Conservation (phyloP, 2,113 vertebrate genomes). For the Synchiropus splendidus region DNA sequence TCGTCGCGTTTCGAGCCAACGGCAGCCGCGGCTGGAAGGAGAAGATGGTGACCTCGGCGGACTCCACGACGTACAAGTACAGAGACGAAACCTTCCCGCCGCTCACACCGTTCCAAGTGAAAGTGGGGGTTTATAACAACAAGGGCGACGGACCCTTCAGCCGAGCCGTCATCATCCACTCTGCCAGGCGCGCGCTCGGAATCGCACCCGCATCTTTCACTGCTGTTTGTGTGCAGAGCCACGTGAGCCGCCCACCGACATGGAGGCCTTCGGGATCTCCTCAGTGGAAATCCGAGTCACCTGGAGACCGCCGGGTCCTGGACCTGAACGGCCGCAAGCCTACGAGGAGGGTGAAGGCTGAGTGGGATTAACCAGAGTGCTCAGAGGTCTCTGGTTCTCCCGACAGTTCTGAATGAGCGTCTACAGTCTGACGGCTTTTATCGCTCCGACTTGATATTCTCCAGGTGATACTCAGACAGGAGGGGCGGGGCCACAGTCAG, state of each 20-base stretch:
- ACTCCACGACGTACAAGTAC: constrained; percentile 91
- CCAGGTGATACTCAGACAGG: too few relatives aligned
- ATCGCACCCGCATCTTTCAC: not conserved
- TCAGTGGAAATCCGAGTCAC: constrained; percentile 84
- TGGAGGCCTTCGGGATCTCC: constrained; percentile 80
- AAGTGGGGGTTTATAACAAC: constrained; percentile 96
- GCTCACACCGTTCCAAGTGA: constrained; percentile 90
- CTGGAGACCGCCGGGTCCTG: constrained; percentile 82
- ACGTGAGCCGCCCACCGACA: constrained; percentile 77
- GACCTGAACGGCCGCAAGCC: constrained; percentile 83
- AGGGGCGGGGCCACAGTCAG: too few relatives aligned
- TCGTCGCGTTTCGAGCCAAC: constrained; percentile 91
- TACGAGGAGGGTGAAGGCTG: too few relatives aligned
- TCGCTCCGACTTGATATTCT: too few relatives aligned
- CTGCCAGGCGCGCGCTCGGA: constrained; percentile 77
- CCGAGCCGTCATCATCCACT: constrained; percentile 82
- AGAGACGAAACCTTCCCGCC: constrained; percentile 92
- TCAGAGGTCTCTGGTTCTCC: too few relatives aligned
- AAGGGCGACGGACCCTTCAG: constrained; percentile 96
- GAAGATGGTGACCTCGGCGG: constrained; percentile 94
- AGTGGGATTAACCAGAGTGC: too few relatives aligned
- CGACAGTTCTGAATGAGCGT: too few relatives aligned
- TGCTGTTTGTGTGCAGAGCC: constrained; percentile 73
- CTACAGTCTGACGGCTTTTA: too few relatives aligned
- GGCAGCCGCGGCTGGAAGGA: constrained; percentile 94